These are phyloP conservation scores for Muschampia plurimacula DNA, from an alignment of 2,888 invertebrate species.

Conservation along the genomic window DNA sequence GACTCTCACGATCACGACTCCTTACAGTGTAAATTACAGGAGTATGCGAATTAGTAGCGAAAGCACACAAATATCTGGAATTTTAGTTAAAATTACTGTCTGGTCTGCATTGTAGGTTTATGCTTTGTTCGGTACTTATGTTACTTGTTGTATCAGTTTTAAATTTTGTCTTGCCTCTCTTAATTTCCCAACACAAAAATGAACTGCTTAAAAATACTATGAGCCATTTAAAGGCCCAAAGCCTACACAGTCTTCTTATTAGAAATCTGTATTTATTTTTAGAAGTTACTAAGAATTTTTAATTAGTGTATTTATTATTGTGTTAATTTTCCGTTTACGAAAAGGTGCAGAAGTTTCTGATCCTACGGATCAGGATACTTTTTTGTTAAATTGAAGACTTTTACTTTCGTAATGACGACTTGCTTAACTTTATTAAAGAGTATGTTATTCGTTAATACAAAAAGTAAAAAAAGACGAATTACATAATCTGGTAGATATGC, in stretches of 20 bases:
- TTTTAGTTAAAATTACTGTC: neutral
- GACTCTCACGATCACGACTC: conserved; percentile 25
- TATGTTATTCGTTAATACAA: neutral
- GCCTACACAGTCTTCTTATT: neutral
- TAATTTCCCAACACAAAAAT: neutral
- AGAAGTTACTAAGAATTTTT: neutral
- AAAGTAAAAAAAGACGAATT: neutral
- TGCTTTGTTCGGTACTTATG: neutral
- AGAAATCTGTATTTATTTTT: neutral
- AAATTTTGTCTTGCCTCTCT: neutral
- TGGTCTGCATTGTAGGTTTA: neutral
- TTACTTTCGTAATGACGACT: neutral
- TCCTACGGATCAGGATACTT: neutral
- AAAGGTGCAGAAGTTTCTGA: neutral
- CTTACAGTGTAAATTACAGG: conserved; percentile 16
- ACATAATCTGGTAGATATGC: neutral
- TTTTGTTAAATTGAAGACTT: neutral
- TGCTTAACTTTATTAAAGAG: too few relatives aligned
- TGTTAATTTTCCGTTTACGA: neutral
- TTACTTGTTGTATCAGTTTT: neutral
- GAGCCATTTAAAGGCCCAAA: neutral
- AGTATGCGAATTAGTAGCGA: conserved; percentile 20
- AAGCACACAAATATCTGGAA: neutral
- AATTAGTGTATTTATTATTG: neutral
- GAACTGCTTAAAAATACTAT: neutral